Conservation (phyloP, 2,888 invertebrate species). For the Tenthredo amoena region DNA sequence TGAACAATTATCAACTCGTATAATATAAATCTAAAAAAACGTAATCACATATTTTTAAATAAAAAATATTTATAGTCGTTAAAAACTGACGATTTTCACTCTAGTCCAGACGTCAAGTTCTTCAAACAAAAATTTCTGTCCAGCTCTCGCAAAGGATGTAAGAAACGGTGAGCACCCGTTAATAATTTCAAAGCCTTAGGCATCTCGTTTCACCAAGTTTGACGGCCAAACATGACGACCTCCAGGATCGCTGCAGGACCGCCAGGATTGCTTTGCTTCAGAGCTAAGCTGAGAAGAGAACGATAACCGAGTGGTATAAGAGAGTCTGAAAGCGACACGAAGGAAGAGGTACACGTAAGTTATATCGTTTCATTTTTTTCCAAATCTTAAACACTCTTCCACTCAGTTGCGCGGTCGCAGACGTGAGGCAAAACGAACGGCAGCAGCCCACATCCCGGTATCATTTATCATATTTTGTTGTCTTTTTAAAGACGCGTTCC, state of each 20-base stretch:
- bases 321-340: not conserved
- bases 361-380: constrained; percentile 41
- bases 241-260: constrained; percentile 36
- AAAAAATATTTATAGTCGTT: not conserved
- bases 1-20: not conserved
- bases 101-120: not conserved
- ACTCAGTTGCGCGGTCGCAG: constrained; percentile 1
- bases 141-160: not conserved
- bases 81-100: not conserved
- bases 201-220: constrained; percentile 13
- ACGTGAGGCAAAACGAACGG: constrained; percentile 57
- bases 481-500: constrained; percentile 69
- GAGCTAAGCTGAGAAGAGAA: not conserved
- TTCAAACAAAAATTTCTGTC: constrained; percentile 66
- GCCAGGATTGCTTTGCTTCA: not conserved
- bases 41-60: not conserved
- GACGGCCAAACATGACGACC: constrained; percentile 42
- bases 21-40: not conserved
- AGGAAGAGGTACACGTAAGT: constrained; percentile 3
- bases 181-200: constrained; percentile 36
- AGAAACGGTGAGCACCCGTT: constrained; percentile 26
- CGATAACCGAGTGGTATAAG: not conserved
- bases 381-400: constrained; percentile 39
- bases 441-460: constrained; percentile 53
- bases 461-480: constrained; percentile 75